A percentile compares a stretch with the other conserved stretches of the same genome.
These are phyloP conservation scores for Limenitis camilla DNA, from an alignment of 2,888 invertebrate genomes.

Conservation along the genomic window DNA sequence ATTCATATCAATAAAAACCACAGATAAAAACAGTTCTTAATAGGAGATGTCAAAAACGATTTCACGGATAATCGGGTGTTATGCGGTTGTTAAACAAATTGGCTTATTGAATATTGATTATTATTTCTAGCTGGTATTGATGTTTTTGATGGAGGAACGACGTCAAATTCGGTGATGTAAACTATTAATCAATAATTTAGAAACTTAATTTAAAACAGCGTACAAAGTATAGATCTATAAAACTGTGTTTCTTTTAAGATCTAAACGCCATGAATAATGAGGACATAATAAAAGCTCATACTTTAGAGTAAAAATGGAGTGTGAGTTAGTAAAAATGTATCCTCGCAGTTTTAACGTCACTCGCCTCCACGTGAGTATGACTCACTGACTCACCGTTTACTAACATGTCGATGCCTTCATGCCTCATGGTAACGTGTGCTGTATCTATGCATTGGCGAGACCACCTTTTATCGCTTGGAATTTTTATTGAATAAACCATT, in stretches of 20 bases:
- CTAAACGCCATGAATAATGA: too few species aligned
- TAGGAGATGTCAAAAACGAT: slow-evolving; percentile 12
- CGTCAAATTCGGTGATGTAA: slow-evolving; percentile 12
- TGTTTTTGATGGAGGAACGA: slow-evolving; percentile 20
- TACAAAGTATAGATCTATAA: not conserved
- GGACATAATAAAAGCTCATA: too few species aligned
- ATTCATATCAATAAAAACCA: not conserved
- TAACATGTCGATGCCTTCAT: slow-evolving; percentile 4
- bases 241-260: too few species aligned
- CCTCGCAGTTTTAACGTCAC: too few species aligned
- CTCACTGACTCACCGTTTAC: not conserved
- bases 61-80: slow-evolving; percentile 12
- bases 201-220: slow-evolving; percentile 2
- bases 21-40: slow-evolving; percentile 3
- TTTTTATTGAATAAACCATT: slow-evolving; percentile 27
- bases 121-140: slow-evolving; percentile 13
- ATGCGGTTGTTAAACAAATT: slow-evolving; percentile 11
- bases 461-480: slow-evolving; percentile 22
- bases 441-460: slow-evolving; percentile 12
- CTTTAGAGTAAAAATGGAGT: too few species aligned
- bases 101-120: slow-evolving; percentile 15
- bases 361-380: not conserved
- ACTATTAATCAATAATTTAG: slow-evolving; percentile 17
- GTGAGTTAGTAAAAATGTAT: too few species aligned
- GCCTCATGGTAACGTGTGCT: slow-evolving; percentile 9